Evolutionary conservation across 1,140 invertebrate genomes (phyloP), one percentile per base, ranked within the genome.

Genomic region (Drosophila neocordata): DNA sequence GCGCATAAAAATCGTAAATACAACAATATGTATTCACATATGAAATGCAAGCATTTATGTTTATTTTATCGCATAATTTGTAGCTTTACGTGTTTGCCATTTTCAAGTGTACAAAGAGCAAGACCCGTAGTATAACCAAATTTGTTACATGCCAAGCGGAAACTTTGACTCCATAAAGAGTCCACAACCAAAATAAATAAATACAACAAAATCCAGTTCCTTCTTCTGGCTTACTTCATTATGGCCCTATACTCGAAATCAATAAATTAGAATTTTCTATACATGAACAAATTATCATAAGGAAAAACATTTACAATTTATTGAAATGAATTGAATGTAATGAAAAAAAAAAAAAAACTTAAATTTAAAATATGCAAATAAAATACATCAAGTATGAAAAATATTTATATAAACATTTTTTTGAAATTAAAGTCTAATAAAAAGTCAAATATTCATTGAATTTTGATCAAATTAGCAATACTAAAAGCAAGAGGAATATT

Each of bases 1-100:
- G 27, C 56, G 56, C 72, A 76, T 76, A 76, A 76, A 76, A 76
- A 77, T 70, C 73, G 60, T 71, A 69, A 59, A 71, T 76, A 55
- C 58, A 69, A 76, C 77, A 59, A 58, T 73, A 57, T 44, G 51
- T 18, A 57, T 60, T 56, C 79, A 59, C 74, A 72, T 70, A 73
- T 56, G 22, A 41, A 44, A 55, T 13, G 15, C 37, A 4, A 55
- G 56, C 9, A 68, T 72, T 69, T 64, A 76, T 70, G 63, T 65
- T 69, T 74, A 68, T 83, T 88, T 87, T 88, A 87, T 87, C 71
- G 83, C 71, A 87, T 79, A 88, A 87, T 87, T 87, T 87, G 83
- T 67, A 63, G 53, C 38, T 58, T 74, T 56, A 77, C 75, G 75
- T 77, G 71, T 77, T 75, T 65, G 53, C 60, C 53, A 65, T 70